Base-by-base conservation (phyloP, 2,113 vertebrate species). In the Theristicus caerulescens region DNA sequence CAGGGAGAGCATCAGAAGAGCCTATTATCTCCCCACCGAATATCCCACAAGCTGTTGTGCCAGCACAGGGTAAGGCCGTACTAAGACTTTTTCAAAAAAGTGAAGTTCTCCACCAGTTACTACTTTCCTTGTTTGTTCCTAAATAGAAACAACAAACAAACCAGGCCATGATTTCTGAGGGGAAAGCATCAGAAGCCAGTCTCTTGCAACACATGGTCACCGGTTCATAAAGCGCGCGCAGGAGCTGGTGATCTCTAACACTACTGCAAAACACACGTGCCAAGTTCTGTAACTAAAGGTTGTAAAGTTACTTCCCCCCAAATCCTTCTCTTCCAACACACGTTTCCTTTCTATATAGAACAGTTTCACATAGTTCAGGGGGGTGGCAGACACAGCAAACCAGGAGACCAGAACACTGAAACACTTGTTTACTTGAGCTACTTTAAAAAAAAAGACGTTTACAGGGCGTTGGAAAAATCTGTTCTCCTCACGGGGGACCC, bases 131-230 rank as follows among this genome's bases (percentile, higher is more conserved):
- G 26, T 27, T 17, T 65, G 20, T 3, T 21, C 47, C 52, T 20
- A 21, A 59, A 31, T 0, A 62, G 7, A 55, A 51, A 29, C 6
- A 15, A 55, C 12, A 24, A 32, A 22, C 40, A 29, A 69, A 5
- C 5, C 46, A 38, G n/a, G 55, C 10, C 22, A 0, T 1, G 4
- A 7, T 15, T 32, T 20, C 38, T 15, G 44, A 40, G 4, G 14
- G 7, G 40, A 31, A 67, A 15, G 8, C 26, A 15, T 14, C 42
- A 31, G 36, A 19, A 54, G 7, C 21, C 36, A 4, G 17, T 1
- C 21, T 38, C 58, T 1, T 1, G 3, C 61, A 51, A 0, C 0
- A 0, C 65, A 2, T 0, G 0, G 7, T 8, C 26, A 44, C 18
- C 52, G 27, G 54, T 1, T 47, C 16, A 2, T 3, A 6, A 20